A percentile compares a stretch with the other conserved stretches of the same genome.
phyloP scores from a whole-genome alignment of 2,797 vertebrate species.

The Micropoecilia bifurca region DNA sequence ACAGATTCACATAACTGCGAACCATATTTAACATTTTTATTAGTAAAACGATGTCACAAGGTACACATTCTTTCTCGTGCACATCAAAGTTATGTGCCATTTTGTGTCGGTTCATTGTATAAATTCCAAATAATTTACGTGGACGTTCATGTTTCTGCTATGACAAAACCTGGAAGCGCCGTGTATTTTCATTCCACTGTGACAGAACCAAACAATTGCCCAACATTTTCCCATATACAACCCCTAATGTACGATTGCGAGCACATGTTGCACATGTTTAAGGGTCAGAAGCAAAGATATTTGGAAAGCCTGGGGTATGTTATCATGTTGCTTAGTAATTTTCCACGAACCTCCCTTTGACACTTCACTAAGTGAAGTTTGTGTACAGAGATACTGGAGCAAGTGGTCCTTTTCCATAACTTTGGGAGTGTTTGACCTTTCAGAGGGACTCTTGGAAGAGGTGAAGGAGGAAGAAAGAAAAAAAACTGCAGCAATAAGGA shows the following conservation, averaged over 20 bases:
- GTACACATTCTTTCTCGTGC: neutral
- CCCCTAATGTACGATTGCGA: neutral
- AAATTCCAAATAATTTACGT: neutral
- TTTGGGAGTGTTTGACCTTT: slow-evolving; percentile 59
- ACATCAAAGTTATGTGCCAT: neutral
- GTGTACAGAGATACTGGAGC: slow-evolving; percentile 35
- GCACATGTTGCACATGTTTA: slow-evolving; percentile 5
- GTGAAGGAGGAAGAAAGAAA: slow-evolving; percentile 15
- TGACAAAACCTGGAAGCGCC: neutral
- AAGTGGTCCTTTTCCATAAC: slow-evolving; percentile 51
- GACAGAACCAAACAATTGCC: neutral
- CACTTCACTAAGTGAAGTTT: slow-evolving; percentile 43
- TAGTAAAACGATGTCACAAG: neutral
- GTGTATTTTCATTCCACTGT: neutral
- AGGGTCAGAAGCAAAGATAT: slow-evolving; percentile 12
- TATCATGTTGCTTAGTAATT: slow-evolving; percentile 60
- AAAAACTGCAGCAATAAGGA: slow-evolving; percentile 22
- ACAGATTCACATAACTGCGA: neutral
- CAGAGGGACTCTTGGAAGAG: slow-evolving; percentile 38
- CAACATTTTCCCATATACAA: neutral
- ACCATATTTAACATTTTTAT: neutral
- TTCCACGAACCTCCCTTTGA: slow-evolving; percentile 48
- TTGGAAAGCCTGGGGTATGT: slow-evolving; percentile 30
- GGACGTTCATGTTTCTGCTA: neutral
- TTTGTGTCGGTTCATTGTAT: neutral